These are phyloP conservation scores for Sardina pilchardus DNA, from an alignment of 2,113 vertebrate species.

Conservation along the genomic window DNA sequence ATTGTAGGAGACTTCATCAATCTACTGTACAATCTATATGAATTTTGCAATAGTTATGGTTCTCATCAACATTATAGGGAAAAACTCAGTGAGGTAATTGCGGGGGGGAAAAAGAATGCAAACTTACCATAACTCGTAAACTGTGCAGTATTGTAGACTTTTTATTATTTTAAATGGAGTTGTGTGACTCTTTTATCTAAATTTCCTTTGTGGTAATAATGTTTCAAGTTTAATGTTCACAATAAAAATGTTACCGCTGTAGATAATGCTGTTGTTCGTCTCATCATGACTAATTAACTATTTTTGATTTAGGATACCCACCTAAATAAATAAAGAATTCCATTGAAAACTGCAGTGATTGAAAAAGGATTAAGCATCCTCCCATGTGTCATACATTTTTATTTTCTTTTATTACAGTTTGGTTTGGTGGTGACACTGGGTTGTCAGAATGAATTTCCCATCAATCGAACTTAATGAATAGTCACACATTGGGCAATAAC, in stretches of 20 bases:
- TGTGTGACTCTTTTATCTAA: not conserved
- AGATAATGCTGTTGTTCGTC: not conserved
- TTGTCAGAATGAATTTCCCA: conserved; percentile 36
- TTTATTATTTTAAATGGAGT: not conserved
- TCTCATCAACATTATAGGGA: not conserved
- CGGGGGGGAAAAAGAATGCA: not conserved
- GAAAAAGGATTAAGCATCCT: conserved; percentile 26
- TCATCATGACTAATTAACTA: conserved; percentile 3
- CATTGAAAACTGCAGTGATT: not conserved
- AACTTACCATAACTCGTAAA: not conserved
- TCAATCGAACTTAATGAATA: conserved; percentile 38
- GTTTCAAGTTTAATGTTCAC: not conserved
- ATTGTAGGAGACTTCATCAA: not conserved
- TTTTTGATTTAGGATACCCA: conserved; percentile 13
- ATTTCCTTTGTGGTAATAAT: not conserved
- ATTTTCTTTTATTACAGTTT: conserved; percentile 38
- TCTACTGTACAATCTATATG: not conserved
- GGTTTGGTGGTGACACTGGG: conserved; percentile 28
- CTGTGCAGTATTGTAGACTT: not conserved
- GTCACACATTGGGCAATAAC: conserved; percentile 26
- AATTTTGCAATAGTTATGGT: conserved; percentile 1
- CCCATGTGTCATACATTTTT: conserved; percentile 25
- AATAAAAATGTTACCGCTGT: conserved; percentile 2
- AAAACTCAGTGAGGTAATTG: not conserved
- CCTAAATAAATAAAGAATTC: conserved; percentile 13